These are phyloP conservation scores for Hypercompe scribonia DNA, from an alignment of 2,888 invertebrate genomes.

Conservation along the genomic window DNA sequence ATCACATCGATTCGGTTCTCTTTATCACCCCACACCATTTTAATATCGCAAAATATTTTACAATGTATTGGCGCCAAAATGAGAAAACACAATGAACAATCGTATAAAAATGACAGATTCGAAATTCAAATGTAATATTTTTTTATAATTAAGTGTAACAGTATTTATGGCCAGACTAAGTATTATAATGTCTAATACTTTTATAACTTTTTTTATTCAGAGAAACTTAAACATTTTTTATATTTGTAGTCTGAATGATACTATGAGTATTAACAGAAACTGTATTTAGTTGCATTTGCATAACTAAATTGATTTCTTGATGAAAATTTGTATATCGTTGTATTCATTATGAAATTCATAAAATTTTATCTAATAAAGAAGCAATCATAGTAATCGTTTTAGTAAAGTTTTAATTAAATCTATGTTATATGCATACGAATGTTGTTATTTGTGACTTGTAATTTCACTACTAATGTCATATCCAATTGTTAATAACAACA, in stretches of 20 bases:
- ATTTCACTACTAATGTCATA: not conserved
- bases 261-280: not conserved
- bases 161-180: too few species aligned
- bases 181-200: too few species aligned
- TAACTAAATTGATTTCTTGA: not conserved
- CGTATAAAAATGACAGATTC: too few species aligned
- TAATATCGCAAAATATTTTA: too few species aligned
- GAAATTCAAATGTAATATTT: too few species aligned
- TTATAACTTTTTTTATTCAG: too few species aligned
- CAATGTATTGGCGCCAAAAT: too few species aligned
- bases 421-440: not conserved
- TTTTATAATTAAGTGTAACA: too few species aligned
- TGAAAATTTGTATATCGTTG: not conserved
- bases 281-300: not conserved
- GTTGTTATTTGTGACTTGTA: not conserved
- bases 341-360: not conserved
- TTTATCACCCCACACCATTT: too few species aligned
- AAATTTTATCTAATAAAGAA: not conserved
- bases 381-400: not conserved
- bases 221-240: not conserved
- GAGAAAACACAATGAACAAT: too few species aligned
- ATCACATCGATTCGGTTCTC: too few species aligned
- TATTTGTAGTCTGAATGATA: not conserved
- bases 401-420: not conserved
- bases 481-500: not conserved